These are phyloP conservation scores for Pseudopodoces humilis DNA, from an alignment of 2,113 vertebrate species.

Conservation along the genomic window DNA sequence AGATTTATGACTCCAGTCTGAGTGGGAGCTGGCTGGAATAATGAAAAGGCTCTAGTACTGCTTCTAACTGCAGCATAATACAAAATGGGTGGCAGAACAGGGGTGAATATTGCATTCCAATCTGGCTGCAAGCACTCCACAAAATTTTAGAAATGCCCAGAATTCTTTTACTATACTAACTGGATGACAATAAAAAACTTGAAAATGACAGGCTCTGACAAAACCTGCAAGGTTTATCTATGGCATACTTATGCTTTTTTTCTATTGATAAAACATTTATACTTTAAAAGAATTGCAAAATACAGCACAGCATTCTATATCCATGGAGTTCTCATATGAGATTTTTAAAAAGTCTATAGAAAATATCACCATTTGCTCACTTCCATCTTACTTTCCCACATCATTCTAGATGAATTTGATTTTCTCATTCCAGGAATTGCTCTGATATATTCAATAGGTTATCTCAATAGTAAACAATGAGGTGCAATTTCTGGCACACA, in stretches of 20 bases:
- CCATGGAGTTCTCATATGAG: not conserved
- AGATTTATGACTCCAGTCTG: conserved; percentile 2
- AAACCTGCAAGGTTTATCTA: not conserved
- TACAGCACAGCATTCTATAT: not conserved
- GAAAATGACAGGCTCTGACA: not conserved
- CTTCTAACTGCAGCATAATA: not conserved
- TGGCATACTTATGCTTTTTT: not conserved
- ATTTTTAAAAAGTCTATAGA: not conserved
- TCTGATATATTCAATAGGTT: not conserved
- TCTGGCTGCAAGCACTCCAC: not conserved
- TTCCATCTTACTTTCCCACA: not conserved
- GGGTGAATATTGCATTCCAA: not conserved
- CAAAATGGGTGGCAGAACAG: not conserved
- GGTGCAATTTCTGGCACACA: not conserved
- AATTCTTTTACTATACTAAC: not conserved
- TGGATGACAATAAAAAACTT: not conserved
- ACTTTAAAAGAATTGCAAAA: not conserved
- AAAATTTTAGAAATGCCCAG: not conserved
- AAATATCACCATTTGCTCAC: not conserved
- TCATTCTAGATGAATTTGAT: not conserved
- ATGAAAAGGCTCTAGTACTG: not conserved
- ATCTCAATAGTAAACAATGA: not conserved
- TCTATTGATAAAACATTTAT: not conserved
- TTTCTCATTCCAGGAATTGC: not conserved
- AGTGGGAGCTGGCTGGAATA: not conserved